Evolutionary conservation across 2,888 invertebrate genomes (phyloP), one percentile per base, ranked within the genome.

Genomic region (Chloromyia formosa): DNA sequence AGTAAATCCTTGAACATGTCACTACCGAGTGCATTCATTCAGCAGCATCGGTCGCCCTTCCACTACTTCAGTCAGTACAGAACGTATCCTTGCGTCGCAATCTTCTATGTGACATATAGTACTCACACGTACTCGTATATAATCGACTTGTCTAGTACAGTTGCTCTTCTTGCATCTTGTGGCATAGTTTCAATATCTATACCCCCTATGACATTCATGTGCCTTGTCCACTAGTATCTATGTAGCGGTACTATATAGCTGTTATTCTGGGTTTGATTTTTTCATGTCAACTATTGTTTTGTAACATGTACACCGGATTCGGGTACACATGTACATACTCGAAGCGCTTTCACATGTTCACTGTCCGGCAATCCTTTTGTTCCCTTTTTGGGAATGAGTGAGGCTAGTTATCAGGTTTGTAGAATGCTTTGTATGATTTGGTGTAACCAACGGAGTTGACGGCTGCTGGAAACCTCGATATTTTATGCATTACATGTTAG

Each of bases 1-100:
- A 66, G 45, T 66, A 66, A 66, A 66, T 66, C 66, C 66, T 22
- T 10, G 7, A 45, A 45, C 22, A 42, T 66, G 66, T 45, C 66
- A 66, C 27, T 35, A 7, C 3, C 7, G 27, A 35, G 27, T 62
- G 40, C 62, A 40, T 62, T 35, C 16, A 56, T 56, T 56, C 56
- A 56, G 56, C 56, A 35, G 27, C 27, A 35, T 35, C 27, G 27
- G 27, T 4, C 7, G 27, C 2, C n/a, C n/a, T n/a, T n/a, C n/a
- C n/a, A n/a, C n/a, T n/a, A n/a, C n/a, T n/a, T n/a, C n/a, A n/a
- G n/a, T n/a, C n/a, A n/a, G n/a, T n/a, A n/a, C n/a, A n/a, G n/a
- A n/a, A n/a, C n/a, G n/a, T n/a, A n/a, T n/a, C n/a, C n/a, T n/a
- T n/a, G n/a, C n/a, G n/a, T n/a, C n/a, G n/a, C n/a, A n/a, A n/a